phyloP scores from a whole-genome alignment of 2,113 vertebrate genomes.

The Agelaius tricolor region DNA sequence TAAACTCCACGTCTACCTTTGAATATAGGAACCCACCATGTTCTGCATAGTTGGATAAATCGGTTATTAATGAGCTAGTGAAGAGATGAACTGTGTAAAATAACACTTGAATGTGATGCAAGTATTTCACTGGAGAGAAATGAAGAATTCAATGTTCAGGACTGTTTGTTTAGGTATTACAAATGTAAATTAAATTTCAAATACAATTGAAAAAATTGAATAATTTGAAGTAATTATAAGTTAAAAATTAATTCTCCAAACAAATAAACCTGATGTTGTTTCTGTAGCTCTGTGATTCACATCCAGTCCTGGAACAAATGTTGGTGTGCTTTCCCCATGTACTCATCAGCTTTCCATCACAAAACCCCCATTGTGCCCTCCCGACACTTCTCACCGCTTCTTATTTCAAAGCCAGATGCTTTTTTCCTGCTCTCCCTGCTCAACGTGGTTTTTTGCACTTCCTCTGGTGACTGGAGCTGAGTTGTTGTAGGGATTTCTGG shows the following conservation, averaged over 20 bases:
- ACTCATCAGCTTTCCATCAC: background rate
- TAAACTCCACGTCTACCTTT: background rate
- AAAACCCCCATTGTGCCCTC: background rate
- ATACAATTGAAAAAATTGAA: background rate
- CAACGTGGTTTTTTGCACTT: fast-evolving
- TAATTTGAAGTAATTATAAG: background rate
- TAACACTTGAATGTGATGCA: background rate
- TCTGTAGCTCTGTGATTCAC: background rate
- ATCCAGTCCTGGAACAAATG: background rate
- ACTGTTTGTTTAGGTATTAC: background rate
- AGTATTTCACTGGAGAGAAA: constrained; percentile 5
- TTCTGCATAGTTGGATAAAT: background rate
- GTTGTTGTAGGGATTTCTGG: background rate
- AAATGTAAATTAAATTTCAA: constrained; percentile 25
- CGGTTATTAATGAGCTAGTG: background rate
- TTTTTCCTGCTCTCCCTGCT: background rate
- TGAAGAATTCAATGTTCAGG: background rate
- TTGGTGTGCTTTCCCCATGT: background rate
- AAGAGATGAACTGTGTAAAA: background rate
- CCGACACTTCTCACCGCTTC: background rate
- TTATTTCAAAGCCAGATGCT: background rate
- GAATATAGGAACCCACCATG: background rate
- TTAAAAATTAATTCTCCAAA: constrained; percentile 12
- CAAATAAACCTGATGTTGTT: background rate
- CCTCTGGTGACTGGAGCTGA: background rate